A percentile compares a stretch with the other conserved stretches of the same genome.
Conservation (phyloP, 2,797 vertebrate species). For the Hafferia zeledoni region DNA sequence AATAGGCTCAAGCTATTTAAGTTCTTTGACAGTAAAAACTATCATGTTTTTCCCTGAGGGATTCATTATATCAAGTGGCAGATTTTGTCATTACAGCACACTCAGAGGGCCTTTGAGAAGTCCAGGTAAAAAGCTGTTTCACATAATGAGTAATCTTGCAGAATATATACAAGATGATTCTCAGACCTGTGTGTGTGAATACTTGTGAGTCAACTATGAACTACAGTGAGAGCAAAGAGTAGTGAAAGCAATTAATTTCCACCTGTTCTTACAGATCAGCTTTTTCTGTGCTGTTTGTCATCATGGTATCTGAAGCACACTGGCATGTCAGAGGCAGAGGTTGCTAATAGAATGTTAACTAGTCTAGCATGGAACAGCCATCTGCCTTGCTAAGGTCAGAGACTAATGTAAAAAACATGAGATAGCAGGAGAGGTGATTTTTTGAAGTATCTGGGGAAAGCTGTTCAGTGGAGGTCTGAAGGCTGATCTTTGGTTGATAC, state of each 20-base stretch:
- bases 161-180: not conserved
- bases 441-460: not conserved
- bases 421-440: not conserved
- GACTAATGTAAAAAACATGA: not conserved
- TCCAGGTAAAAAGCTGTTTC: not conserved
- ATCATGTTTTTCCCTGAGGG: not conserved
- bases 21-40: not conserved
- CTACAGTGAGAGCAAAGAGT: not conserved
- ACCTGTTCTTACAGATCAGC: not conserved
- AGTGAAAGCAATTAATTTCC: not conserved
- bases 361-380: not conserved
- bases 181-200: fast-evolving
- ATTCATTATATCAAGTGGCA: constrained; percentile 14
- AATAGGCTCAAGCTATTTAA: not conserved
- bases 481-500: not conserved
- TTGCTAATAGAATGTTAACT: not conserved
- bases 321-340: not conserved
- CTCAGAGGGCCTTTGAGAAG: not conserved
- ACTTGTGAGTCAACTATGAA: not conserved
- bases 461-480: not conserved
- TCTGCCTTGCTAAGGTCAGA: not conserved
- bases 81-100: not conserved
- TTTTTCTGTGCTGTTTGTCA: not conserved
- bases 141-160: not conserved
- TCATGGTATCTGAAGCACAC: fast-evolving